Evolutionary conservation across 2,113 vertebrate species (phyloP).

Genomic region (Cathartes aura): DNA sequence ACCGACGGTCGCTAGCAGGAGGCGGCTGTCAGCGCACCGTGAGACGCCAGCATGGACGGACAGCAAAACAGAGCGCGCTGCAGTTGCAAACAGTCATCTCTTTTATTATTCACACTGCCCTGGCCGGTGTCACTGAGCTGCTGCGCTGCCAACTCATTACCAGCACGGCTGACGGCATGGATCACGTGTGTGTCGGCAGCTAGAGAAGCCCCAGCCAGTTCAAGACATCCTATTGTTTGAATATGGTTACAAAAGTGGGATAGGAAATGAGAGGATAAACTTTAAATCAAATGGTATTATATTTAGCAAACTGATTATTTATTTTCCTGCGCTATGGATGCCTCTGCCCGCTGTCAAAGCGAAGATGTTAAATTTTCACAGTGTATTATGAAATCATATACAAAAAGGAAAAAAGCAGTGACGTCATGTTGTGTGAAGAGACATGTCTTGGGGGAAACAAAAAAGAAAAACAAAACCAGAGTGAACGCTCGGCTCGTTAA

Average conservation of each 20-base stretch:
- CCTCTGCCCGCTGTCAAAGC: slow-evolving; percentile 4
- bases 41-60: neutral
- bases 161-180: neutral
- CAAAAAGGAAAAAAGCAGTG: slow-evolving; percentile 19
- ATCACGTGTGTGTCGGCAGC: neutral
- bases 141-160: neutral
- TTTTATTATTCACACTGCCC: neutral
- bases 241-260: neutral
- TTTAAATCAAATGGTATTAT: neutral
- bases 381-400: slow-evolving; percentile 33
- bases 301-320: slow-evolving; percentile 44
- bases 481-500: neutral
- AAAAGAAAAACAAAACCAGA: neutral
- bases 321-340: slow-evolving; percentile 4
- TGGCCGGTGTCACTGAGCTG: neutral
- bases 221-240: neutral
- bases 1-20: rapidly evolving
- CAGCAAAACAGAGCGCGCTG: neutral
- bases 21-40: rapidly evolving
- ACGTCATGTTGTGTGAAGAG: neutral
- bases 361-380: slow-evolving; percentile 24
- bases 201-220: neutral
- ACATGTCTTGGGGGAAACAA: neutral
- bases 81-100: neutral
- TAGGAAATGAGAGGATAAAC: neutral